Evolutionary conservation across 2,113 vertebrate genomes (phyloP).

Genomic region (Tupaia chinensis): DNA sequence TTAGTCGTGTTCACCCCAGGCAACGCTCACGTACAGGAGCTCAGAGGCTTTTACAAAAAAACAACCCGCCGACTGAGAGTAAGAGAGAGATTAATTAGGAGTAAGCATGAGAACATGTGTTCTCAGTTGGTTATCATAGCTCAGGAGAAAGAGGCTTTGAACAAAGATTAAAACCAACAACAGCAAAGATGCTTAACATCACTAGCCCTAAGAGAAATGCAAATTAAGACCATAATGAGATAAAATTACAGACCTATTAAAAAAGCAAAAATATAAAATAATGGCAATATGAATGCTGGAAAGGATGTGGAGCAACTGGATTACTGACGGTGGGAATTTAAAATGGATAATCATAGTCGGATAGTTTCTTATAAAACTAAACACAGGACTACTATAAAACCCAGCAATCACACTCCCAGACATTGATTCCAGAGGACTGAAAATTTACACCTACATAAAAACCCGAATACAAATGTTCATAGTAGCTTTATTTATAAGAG

Average conservation of each 20-base stretch:
- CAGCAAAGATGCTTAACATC: slow-evolving; percentile 1
- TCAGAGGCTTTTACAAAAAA: neutral
- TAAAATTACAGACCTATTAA: neutral
- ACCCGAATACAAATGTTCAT: neutral
- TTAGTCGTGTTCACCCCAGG: neutral
- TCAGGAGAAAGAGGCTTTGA: slow-evolving; percentile 5
- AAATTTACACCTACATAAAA: neutral
- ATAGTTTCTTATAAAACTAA: neutral
- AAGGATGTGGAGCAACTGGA: neutral
- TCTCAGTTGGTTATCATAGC: neutral
- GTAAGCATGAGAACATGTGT: neutral
- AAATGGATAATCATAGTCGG: neutral
- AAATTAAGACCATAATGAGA: slow-evolving; percentile 7
- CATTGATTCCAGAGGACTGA: slow-evolving; percentile 18
- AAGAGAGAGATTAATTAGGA: neutral
- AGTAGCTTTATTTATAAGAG: neutral
- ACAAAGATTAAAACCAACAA: neutral
- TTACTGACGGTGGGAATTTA: neutral
- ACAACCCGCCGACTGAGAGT: neutral
- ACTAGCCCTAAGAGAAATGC: slow-evolving; percentile 16
- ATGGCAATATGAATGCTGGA: neutral
- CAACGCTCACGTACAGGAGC: neutral
- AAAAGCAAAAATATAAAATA: neutral
- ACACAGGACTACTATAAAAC: neutral
- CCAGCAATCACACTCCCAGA: neutral